Evolutionary conservation across 2,113 vertebrate species (phyloP).

Genomic region (Notarius lentiginosus): DNA sequence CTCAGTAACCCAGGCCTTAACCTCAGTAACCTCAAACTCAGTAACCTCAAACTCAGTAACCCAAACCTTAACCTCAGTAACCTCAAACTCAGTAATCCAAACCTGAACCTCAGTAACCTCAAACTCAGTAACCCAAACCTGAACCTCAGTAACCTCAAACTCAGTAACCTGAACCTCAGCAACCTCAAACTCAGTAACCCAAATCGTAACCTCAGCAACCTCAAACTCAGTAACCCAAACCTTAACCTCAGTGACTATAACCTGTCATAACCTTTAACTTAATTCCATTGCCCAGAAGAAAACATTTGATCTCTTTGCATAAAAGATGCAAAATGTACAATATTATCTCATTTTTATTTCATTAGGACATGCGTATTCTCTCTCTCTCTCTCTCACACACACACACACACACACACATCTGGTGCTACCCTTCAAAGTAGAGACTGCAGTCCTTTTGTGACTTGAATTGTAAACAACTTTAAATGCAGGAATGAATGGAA

Average conservation of each 20-base stretch:
- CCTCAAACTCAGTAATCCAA: neutral
- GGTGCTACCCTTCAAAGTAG: slow-evolving; percentile 18
- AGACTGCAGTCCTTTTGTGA: slow-evolving; percentile 33
- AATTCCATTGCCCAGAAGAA: neutral
- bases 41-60: neutral
- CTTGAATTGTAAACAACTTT: slow-evolving; percentile 38
- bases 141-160: neutral
- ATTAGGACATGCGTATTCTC: neutral
- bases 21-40: neutral
- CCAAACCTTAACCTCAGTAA: neutral
- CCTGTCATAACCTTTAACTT: neutral
- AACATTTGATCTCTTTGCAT: neutral
- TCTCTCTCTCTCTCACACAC: neutral
- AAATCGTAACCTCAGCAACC: too few species aligned
- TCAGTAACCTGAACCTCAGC: too few species aligned
- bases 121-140: neutral
- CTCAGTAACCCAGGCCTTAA: neutral
- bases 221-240: too few species aligned
- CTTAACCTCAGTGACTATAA: neutral
- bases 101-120: neutral
- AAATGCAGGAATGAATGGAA: slow-evolving; percentile 22
- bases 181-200: too few species aligned
- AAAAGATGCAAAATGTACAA: neutral
- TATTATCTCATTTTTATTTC: neutral
- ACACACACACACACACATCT: slow-evolving; percentile 29